Conservation (phyloP, 2,888 invertebrate species). For the Acleris holmiana region DNA sequence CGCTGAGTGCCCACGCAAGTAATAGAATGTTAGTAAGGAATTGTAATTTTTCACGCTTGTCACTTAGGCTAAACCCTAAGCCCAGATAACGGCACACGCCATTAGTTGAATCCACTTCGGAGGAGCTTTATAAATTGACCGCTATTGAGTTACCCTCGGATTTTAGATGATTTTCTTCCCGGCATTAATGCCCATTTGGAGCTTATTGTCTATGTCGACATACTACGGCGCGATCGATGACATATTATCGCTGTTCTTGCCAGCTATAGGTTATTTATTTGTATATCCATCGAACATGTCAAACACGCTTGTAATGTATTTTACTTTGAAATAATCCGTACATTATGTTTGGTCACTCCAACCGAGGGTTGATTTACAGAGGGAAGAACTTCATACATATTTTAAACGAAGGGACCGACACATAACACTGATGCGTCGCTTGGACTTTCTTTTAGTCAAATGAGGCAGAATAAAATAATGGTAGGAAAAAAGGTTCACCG, state of each 20-base stretch:
- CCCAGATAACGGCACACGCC: slow-evolving; percentile 51
- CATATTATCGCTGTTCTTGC: slow-evolving; percentile 2
- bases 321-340: slow-evolving; percentile 26
- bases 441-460: slow-evolving; percentile 81
- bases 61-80: slow-evolving; percentile 47
- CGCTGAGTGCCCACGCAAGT: not conserved
- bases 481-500: slow-evolving; percentile 74
- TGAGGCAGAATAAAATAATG: slow-evolving; percentile 81
- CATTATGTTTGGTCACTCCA: slow-evolving; percentile 26
- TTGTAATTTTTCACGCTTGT: slow-evolving; percentile 36
- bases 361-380: slow-evolving; percentile 56
- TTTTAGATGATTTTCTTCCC: slow-evolving; percentile 39
- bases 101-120: slow-evolving; percentile 58
- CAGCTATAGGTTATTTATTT: not conserved
- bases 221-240: not conserved
- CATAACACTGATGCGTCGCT: slow-evolving; percentile 66
- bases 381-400: slow-evolving; percentile 70
- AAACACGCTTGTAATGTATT: slow-evolving; percentile 11
- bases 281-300: slow-evolving; percentile 1
- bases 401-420: slow-evolving; percentile 71
- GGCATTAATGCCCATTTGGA: slow-evolving; percentile 24
- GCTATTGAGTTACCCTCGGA: slow-evolving; percentile 56
- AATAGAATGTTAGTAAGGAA: not conserved
- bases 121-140: slow-evolving; percentile 65
- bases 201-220: slow-evolving; percentile 15